These are phyloP conservation scores for Rhipidura dahli DNA, from an alignment of 2,113 vertebrate species.

Conservation along the genomic window DNA sequence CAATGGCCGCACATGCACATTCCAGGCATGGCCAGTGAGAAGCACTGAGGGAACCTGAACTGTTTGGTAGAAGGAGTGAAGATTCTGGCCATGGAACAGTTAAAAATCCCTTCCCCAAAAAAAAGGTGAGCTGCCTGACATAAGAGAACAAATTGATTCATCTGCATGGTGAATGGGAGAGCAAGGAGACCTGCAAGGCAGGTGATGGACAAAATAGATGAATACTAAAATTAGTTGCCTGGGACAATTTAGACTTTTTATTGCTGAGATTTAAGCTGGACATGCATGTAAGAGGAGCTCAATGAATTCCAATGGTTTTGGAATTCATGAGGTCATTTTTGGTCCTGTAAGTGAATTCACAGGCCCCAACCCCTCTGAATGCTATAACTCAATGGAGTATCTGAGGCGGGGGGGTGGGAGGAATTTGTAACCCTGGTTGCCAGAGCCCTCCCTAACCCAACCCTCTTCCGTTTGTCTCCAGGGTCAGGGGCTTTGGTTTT, in stretches of 20 bases:
- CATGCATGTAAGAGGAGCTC: background rate
- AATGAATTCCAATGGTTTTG: fast-evolving
- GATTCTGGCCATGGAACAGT: background rate
- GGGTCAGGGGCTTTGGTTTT: background rate
- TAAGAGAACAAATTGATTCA: background rate
- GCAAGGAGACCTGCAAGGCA: background rate
- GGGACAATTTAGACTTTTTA: background rate
- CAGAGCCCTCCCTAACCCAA: background rate
- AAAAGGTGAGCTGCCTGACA: background rate
- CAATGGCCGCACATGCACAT: fast-evolving
- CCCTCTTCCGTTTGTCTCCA: background rate
- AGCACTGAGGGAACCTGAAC: background rate
- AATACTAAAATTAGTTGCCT: background rate
- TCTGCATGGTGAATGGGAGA: background rate
- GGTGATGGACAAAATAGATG: background rate
- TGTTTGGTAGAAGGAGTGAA: background rate
- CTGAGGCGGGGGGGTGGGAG: fast-evolving
- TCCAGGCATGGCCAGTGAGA: background rate
- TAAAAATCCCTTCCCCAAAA: background rate
- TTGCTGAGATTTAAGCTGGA: background rate
- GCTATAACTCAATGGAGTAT: fast-evolving
- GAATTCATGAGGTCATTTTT: background rate
- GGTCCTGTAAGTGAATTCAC: background rate
- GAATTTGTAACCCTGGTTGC: background rate
- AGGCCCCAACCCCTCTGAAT: background rate